Percentiles rank a stretch among this genome's conserved stretches.
Conservation (phyloP, 2,888 invertebrate genomes). For the Leptopilina drosophilae region DNA sequence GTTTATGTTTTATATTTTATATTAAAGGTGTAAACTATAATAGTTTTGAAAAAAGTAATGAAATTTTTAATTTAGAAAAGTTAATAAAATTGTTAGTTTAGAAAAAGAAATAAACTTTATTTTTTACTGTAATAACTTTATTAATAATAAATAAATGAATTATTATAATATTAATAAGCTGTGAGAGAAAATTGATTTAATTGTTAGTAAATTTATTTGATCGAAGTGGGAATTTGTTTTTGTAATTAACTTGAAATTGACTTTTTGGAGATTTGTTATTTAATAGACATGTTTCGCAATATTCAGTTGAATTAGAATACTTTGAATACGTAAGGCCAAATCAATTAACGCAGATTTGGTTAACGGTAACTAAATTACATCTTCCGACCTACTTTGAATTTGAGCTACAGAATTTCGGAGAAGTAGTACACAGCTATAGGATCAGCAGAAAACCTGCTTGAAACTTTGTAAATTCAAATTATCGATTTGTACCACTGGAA, state of each 20-base stretch:
- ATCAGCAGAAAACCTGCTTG: constrained; percentile 23
- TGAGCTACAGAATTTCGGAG: constrained; percentile 27
- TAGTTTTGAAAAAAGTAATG: too few species aligned
- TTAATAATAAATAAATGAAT: too few species aligned
- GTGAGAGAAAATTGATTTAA: too few species aligned
- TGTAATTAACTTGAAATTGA: neutral
- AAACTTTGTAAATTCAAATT: constrained; percentile 31
- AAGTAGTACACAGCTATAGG: constrained; percentile 3
- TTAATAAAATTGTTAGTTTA: too few species aligned
- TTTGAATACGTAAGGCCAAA: constrained; percentile 10
- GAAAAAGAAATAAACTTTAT: too few species aligned
- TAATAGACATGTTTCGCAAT: neutral
- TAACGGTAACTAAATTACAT: constrained; percentile 23
- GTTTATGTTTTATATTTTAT: too few species aligned
- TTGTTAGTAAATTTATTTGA: too few species aligned
- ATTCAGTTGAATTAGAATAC: neutral
- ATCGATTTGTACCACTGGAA: constrained; percentile 9
- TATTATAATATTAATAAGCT: too few species aligned
- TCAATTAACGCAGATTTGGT: constrained; percentile 17
- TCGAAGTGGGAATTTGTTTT: too few species aligned
- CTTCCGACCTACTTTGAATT: constrained; percentile 26
- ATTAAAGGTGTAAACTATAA: too few species aligned
- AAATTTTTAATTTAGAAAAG: too few species aligned
- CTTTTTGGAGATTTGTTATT: neutral
- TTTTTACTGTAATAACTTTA: too few species aligned